Evolutionary conservation across 2,888 invertebrate species (phyloP).

Genomic region (Torymus texanus): DNA sequence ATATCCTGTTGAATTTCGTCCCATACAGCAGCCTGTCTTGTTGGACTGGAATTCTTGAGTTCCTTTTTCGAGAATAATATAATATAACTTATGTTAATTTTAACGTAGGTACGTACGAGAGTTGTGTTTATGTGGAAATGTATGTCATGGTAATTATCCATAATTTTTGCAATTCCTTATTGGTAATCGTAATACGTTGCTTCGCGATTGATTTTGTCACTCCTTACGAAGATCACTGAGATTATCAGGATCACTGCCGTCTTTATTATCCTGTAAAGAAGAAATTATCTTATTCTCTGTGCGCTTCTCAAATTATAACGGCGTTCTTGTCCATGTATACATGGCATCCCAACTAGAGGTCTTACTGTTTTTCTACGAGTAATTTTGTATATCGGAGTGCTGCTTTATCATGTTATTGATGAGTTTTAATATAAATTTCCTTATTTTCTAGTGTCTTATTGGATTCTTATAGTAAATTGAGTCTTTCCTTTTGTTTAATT

Average conservation of each 20-base stretch:
- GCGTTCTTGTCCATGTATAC: background rate
- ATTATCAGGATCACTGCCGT: background rate
- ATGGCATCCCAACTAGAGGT: too few species aligned
- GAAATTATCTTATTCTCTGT: background rate
- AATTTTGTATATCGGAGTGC: constrained; percentile 2
- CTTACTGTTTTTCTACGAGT: background rate
- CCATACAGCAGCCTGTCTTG: too few species aligned
- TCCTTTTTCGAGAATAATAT: too few species aligned
- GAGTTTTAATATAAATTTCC: background rate
- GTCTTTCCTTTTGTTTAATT: too few species aligned
- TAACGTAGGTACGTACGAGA: too few species aligned
- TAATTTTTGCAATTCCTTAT: constrained; percentile 1
- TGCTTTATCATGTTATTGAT: constrained; percentile 3
- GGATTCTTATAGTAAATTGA: too few species aligned
- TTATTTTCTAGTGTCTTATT: too few species aligned
- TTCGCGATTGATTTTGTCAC: background rate
- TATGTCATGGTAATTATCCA: constrained; percentile 6
- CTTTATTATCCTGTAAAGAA: constrained; percentile 5
- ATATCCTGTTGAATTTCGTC: too few species aligned
- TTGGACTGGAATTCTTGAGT: too few species aligned
- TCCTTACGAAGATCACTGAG: background rate
- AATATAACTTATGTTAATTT: too few species aligned
- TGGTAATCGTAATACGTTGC: background rate
- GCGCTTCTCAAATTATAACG: constrained; percentile 20
- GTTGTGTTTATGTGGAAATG: background rate